Evolutionary conservation across 2,113 vertebrate genomes (phyloP), one percentile per base, ranked within the genome.

Genomic region (Pachypanchax playfairii): DNA sequence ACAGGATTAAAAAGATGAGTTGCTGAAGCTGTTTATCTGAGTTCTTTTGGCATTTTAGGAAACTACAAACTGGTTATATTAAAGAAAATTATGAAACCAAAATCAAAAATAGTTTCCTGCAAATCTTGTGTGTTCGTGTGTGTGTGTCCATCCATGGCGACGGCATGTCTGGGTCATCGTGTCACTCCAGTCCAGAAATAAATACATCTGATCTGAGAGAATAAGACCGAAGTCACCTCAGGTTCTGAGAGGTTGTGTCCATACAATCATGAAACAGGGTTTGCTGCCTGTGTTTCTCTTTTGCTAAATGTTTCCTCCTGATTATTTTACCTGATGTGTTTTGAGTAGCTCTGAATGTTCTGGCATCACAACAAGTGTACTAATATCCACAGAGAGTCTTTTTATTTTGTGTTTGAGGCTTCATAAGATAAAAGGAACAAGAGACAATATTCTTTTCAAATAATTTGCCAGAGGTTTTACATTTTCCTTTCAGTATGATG

Each of bases 401-500:
- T 38, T 46, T 14, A 21, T 59, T 48, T 17, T 33, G 2, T 35
- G 33, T 35, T 35, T 7, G 28, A 33, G 26, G 6, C 0, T 26
- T 50, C n/a, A 51, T 24, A 20, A 35, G 14, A 0, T 4, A 4
- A 22, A 24, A 17, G 33, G n/a, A 29, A 43, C 31, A 33, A 59
- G 25, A 50, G 2, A 29, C 15, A 10, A 42, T 8, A 10, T 42
- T 42, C n/a, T n/a, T 18, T 42, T 42, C 10, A 18, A 18, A 31
- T 48, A 10, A 48, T 25, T n/a, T 6, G 6, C 21, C 9, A 24
- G 15, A 49, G 47, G 14, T 57, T 62, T 64, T 31, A 22, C 22
- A 39, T 51, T 77, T 69, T 66, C 50, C 58, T 57, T 62, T 57
- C 31, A 65, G 29, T 10, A 4, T 42, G 29, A 73, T 35, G 35